phyloP scores from a whole-genome alignment of 2,113 vertebrate genomes.

The Azemiops feae region DNA sequence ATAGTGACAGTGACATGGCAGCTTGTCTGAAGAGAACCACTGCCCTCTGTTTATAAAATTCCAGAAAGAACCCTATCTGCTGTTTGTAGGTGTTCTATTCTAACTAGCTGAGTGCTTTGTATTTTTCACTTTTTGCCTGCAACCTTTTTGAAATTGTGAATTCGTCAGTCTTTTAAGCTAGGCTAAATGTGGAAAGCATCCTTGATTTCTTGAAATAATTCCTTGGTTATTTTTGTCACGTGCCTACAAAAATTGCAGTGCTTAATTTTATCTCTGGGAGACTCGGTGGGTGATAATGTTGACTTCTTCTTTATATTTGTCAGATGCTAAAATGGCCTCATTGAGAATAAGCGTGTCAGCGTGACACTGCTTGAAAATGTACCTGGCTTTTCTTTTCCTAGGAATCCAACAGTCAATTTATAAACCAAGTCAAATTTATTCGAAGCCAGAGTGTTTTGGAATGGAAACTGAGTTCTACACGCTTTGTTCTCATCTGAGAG shows the following conservation, averaged over 20 bases:
- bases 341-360: background rate
- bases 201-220: background rate
- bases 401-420: background rate
- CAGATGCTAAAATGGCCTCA: background rate
- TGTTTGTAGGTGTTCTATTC: background rate
- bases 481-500: background rate
- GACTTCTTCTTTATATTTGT: background rate
- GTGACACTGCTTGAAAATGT: background rate
- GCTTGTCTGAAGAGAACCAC: background rate
- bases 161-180: background rate
- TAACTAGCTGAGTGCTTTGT: background rate
- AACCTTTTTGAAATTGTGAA: background rate
- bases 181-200: background rate
- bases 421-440: background rate
- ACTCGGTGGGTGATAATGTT: background rate
- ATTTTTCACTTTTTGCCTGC: background rate
- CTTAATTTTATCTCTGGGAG: background rate
- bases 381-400: background rate
- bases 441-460: background rate
- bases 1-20: background rate
- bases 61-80: background rate
- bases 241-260: conserved; percentile 23
- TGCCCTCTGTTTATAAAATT: background rate
- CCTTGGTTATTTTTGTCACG: background rate
- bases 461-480: background rate